Percentiles rank a stretch among this genome's conserved stretches.
Evolutionary conservation across 2,113 vertebrate genomes (phyloP).

Genomic region (Ptyas mucosa): DNA sequence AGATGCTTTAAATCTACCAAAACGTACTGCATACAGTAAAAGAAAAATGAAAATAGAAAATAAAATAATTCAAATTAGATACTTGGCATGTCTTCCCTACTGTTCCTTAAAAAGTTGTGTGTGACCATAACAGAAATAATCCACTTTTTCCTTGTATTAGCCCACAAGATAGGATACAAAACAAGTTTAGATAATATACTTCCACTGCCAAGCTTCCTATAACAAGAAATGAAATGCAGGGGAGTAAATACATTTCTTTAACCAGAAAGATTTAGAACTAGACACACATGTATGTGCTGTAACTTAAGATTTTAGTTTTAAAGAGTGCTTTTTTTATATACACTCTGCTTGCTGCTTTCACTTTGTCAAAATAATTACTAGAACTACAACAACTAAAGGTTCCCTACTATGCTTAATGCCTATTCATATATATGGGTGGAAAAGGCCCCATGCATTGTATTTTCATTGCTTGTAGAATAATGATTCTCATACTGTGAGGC

Average conservation of each 20-base stretch:
- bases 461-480: conserved; percentile 41
- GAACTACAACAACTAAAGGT: conserved; percentile 31
- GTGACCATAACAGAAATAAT: neutral
- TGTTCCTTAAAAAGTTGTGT: conserved; percentile 13
- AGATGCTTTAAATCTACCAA: neutral
- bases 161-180: conserved; percentile 23
- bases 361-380: conserved; percentile 52
- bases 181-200: neutral
- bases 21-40: neutral
- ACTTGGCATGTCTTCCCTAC: neutral
- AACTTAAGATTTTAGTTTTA: conserved; percentile 8
- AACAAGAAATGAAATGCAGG: conserved; percentile 30
- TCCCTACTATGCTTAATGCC: conserved; percentile 38
- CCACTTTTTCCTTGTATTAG: conserved; percentile 3
- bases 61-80: neutral
- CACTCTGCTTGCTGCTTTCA: conserved; percentile 32
- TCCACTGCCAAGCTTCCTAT: neutral
- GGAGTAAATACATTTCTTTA: neutral
- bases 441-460: conserved; percentile 25
- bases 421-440: conserved; percentile 16
- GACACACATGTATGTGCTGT: conserved; percentile 6
- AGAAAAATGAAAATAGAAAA: neutral
- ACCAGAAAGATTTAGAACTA: neutral
- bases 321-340: conserved; percentile 6
- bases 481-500: conserved; percentile 39